These are phyloP conservation scores for Pycnomerus fuliginosus DNA, from an alignment of 2,888 invertebrate genomes.

Conservation along the genomic window DNA sequence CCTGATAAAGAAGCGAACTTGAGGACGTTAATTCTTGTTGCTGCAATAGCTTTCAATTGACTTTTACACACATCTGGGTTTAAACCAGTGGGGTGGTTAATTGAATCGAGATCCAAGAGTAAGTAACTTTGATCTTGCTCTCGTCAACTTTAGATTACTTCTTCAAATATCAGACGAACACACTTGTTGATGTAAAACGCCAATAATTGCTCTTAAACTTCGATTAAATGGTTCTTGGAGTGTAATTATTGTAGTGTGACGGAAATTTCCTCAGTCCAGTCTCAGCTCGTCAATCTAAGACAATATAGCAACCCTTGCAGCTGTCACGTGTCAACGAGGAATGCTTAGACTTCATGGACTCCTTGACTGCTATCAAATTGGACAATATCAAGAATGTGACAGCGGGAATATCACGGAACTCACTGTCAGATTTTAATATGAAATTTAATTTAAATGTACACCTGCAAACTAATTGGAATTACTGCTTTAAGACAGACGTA, in stretches of 20 bases:
- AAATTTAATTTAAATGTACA: conserved; percentile 22
- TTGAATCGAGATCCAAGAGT: conserved; percentile 47
- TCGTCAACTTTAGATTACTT: conserved; percentile 50
- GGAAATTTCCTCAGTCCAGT: conserved; percentile 20
- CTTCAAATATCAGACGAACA: conserved; percentile 44
- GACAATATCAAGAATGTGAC: conserved; percentile 44
- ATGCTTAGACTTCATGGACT: conserved; percentile 44
- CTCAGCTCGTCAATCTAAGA: conserved; percentile 29
- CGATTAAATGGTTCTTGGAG: conserved; percentile 29
- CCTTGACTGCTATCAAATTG: conserved; percentile 42
- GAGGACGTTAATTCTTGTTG: conserved; percentile 22
- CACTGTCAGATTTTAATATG: conserved; percentile 23
- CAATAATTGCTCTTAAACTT: conserved; percentile 39
- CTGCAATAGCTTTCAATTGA: conserved; percentile 17
- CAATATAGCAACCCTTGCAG: conserved; percentile 47
- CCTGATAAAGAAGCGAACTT: conserved; percentile 37
- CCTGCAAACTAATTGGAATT: conserved; percentile 17
- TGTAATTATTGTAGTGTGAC: conserved; percentile 13
- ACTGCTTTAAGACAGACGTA: too few relatives aligned
- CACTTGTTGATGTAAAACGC: conserved; percentile 49
- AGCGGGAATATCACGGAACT: conserved; percentile 22
- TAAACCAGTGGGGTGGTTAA: conserved; percentile 42
- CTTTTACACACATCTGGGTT: too few relatives aligned
- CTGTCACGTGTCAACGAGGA: conserved; percentile 49
- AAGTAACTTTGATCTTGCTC: conserved; percentile 48